Conservation (phyloP, 2,888 invertebrate species). For the Nomada goodeniana region DNA sequence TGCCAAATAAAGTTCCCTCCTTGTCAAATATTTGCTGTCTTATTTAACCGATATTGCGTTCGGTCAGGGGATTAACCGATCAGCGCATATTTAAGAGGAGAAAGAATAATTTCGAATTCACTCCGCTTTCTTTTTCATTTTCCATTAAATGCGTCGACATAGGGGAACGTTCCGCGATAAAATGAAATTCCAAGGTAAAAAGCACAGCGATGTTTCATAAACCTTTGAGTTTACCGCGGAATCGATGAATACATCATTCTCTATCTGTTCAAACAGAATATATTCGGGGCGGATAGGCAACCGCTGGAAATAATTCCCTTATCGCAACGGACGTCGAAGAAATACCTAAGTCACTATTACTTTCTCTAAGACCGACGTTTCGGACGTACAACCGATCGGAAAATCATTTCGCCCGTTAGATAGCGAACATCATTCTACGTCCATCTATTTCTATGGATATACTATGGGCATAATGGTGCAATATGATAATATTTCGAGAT, state of each 20-base stretch:
- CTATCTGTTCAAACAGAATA: not conserved
- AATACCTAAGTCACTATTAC: not conserved
- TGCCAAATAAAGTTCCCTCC: no score
- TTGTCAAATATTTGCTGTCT: no score
- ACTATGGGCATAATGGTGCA: no score
- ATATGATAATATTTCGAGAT: no score
- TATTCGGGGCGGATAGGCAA: not conserved
- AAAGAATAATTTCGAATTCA: not conserved
- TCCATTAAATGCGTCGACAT: not conserved
- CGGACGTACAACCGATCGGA: not conserved
- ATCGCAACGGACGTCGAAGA: not conserved
- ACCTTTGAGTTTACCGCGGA: not conserved
- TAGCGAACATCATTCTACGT: no score
- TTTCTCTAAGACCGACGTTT: not conserved
- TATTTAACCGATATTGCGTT: no score
- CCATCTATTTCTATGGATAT: no score
- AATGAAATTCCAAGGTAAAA: not conserved
- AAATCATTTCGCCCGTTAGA: not conserved
- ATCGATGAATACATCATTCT: conserved; percentile 4
- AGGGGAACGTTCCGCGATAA: not conserved
- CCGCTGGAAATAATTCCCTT: not conserved
- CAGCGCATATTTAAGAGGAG: no score
- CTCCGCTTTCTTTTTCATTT: not conserved
- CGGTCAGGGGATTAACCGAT: no score
- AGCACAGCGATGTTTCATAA: not conserved